Base-by-base conservation (phyloP, 35 echinoderm and acorn worm species). In the Apostichopus parvimensis region DNA sequence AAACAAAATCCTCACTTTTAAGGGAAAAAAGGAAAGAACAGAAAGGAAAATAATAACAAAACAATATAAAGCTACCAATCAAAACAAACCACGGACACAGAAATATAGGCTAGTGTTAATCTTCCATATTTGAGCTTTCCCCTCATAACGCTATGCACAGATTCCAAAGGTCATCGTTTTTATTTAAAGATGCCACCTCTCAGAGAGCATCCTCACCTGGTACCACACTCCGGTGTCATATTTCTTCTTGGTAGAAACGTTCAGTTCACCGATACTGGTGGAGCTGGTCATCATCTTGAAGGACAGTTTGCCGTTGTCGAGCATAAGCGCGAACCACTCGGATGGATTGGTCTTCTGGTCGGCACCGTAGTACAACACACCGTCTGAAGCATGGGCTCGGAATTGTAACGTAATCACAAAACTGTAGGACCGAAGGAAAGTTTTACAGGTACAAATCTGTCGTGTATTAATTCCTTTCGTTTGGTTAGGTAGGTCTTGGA, bases 351-450 rank as follows among this genome's bases (percentile, higher is more conserved):
- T 54, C 15, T 8, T 26, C n/a, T 59, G 80, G 59, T 92, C 84
- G 20, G 93, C 97, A 25, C 87, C 87, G 55, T 94, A 99, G 21
- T 93, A 93, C 90, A 99, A 34, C 8, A 96, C 79, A 8, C 97
- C 96, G 15, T 95, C 72, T 8, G 96, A 70, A 7, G 94, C 94
- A n/a, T 94, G 53, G 15, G 96, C 92, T 88, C 94, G 92, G 87
- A 98, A 95, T 75, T 95, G 26, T 18, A 98, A 73, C 22, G 28
- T 91, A 14, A 98, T 90, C 13, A 98, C 86, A 94, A 98, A 98
- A 59, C 96, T 98, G 89, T 9, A 65, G 77, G 56, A 82, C 6
- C 64, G 54, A 11, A 64, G 17, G 17, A 52, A 53, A 86, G 2
- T 45, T 45, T 45, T 45, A 45, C 34, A 45, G 34, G 34, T 45